Evolutionary conservation across 2,888 invertebrate genomes (phyloP).

Genomic region (Epistrophe eligans): DNA sequence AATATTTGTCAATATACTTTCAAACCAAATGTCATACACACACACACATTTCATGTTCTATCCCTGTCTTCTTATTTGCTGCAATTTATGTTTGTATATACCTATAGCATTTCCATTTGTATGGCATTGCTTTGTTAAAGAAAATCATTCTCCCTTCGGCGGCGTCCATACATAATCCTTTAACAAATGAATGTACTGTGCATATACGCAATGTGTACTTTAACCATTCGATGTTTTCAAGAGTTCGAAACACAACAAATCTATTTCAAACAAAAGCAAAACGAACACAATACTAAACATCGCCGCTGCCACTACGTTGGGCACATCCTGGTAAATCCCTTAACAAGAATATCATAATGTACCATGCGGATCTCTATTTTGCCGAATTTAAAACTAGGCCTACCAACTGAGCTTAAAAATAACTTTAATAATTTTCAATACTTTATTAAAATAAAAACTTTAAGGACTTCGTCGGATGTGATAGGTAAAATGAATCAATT

Average conservation of each 20-base stretch:
- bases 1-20: not conserved
- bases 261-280: slow-evolving; percentile 43
- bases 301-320: not conserved
- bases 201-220: slow-evolving; percentile 26
- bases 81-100: not conserved
- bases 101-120: not conserved
- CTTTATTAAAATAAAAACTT: no score
- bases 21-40: not conserved
- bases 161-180: not conserved
- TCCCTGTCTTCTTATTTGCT: not conserved
- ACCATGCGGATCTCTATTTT: not conserved
- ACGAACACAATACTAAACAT: slow-evolving; percentile 40
- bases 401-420: not conserved
- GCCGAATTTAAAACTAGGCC: not conserved
- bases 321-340: slow-evolving; percentile 38
- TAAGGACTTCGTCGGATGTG: no score
- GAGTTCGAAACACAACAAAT: slow-evolving; percentile 61
- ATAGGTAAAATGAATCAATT: no score
- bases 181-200: slow-evolving; percentile 36
- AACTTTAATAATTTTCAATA: no score
- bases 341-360: slow-evolving; percentile 12
- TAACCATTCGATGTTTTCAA: slow-evolving; percentile 21
- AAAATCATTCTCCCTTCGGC: not conserved
- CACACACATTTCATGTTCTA: not conserved
- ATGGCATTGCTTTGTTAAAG: not conserved